A percentile compares a stretch with the other conserved stretches of the same genome.
Conservation (phyloP, 2,888 invertebrate genomes). For the Dugesia japonica region DNA sequence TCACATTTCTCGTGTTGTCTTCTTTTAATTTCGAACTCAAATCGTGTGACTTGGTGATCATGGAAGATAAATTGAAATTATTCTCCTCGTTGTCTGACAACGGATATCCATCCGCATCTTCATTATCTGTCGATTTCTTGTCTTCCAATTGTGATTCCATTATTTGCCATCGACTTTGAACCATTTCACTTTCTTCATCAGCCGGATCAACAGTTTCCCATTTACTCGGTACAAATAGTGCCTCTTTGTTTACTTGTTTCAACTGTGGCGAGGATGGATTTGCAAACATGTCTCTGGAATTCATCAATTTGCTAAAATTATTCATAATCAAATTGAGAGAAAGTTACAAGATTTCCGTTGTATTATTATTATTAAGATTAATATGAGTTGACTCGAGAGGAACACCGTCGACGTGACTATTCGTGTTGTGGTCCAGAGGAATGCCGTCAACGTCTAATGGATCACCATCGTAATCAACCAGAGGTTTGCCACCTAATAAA, state of each 20-base stretch:
- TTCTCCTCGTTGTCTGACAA: constrained; percentile 1
- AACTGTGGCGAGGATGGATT: neutral
- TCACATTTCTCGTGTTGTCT: neutral
- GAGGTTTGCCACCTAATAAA: constrained; percentile 34
- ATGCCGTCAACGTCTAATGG: constrained; percentile 58
- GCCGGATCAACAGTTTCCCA: constrained; percentile 90
- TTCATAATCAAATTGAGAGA: neutral
- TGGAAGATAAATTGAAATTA: neutral
- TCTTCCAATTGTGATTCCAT: constrained; percentile 42
- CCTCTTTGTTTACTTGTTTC: neutral
- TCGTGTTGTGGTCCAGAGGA: constrained; percentile 51
- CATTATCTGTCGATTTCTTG: constrained; percentile 36
- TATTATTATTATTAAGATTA: no score
- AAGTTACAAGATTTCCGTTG: neutral
- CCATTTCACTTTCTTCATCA: constrained; percentile 55
- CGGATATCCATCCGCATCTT: neutral
- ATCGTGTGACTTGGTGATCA: neutral
- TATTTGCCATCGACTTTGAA: constrained; percentile 23
- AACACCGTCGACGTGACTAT: neutral
- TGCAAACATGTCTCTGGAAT: neutral
- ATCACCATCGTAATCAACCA: constrained; percentile 34
- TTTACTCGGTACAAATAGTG: constrained; percentile 48
- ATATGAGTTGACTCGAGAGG: constrained; percentile 10
- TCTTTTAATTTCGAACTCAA: neutral
- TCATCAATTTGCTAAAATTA: neutral